phyloP scores from a whole-genome alignment of 2,888 invertebrate genomes.

The Pseudococcus jackbeardsleyi region DNA sequence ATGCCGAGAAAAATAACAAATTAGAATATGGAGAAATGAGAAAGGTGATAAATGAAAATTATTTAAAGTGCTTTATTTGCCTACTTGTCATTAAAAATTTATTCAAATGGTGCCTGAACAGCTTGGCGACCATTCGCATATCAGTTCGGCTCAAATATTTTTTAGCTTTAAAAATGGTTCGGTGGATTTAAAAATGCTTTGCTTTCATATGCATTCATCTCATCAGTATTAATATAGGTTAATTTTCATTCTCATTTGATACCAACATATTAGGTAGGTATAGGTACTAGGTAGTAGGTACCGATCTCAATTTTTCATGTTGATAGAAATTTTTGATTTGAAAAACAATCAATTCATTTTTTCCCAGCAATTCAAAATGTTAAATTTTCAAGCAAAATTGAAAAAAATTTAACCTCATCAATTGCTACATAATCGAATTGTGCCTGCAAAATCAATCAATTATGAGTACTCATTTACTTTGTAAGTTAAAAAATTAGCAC shows the following conservation, averaged over 20 bases:
- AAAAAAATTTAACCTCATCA: not conserved
- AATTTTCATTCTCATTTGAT: not conserved
- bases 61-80: not conserved
- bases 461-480: not conserved
- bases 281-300: too few species aligned
- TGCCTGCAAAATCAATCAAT: not conserved
- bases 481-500: not conserved
- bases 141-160: not conserved
- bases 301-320: too few species aligned
- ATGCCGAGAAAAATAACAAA: slow-evolving; percentile 53
- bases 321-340: too few species aligned
- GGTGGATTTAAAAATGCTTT: not conserved
- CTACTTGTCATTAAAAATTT: not conserved
- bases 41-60: slow-evolving; percentile 33
- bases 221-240: not conserved
- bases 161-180: not conserved
- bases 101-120: not conserved
- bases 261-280: too few species aligned
- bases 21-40: slow-evolving; percentile 43
- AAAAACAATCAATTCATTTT: too few species aligned
- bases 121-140: not conserved
- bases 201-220: not conserved
- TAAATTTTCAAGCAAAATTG: too few species aligned
- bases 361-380: too few species aligned
- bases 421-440: not conserved